Evolutionary conservation across 2,797 vertebrate species (phyloP), one percentile per base, ranked within the genome.

Genomic region (Chaunax sp.): DNA sequence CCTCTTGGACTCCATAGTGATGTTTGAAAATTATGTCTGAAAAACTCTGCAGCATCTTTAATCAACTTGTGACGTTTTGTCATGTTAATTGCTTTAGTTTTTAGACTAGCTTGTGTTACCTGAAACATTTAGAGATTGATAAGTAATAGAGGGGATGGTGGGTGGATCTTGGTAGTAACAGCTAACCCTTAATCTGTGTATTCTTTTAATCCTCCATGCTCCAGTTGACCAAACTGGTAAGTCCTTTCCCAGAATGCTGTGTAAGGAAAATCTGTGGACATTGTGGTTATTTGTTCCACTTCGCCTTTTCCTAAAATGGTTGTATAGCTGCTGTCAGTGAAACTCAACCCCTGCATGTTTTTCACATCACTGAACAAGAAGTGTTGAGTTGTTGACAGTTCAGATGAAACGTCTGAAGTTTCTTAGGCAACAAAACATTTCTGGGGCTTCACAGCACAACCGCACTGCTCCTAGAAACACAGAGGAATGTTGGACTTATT

Each of bases 201-300:
- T 87, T 81, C 80, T 47, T 90, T 72, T 73, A 35, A 87, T 79
- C 80, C 73, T 69, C 37, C 92, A 92, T 82, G 93, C 93, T 92
- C 50, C 93, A 94, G 93, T 94, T 60, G 93, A 94, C 58, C 91
- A 92, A 78, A 94, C 93, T 63, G 93, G 93, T 94, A 88, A 92
- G 93, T 93, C 19, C 62, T 41, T 76, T 88, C 49, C 50, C 43
- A 55, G 51, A 76, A 69, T 78, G 28, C 37, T 69, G 20, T 65
- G 37, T 67, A 13, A 49, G 30, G 18, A 28, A n/a, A 46, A 3
- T 22, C 9, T 78, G 55, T 63, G 51, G n/a, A n/a, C n/a, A n/a
- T n/a, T n/a, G n/a, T n/a, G n/a, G n/a, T n/a, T n/a, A n/a, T n/a
- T n/a, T n/a, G n/a, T n/a, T n/a, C n/a, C n/a, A n/a, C n/a, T n/a